phyloP scores from a whole-genome alignment of 1,140 invertebrate species.

The Ditylenchus dipsaci region DNA sequence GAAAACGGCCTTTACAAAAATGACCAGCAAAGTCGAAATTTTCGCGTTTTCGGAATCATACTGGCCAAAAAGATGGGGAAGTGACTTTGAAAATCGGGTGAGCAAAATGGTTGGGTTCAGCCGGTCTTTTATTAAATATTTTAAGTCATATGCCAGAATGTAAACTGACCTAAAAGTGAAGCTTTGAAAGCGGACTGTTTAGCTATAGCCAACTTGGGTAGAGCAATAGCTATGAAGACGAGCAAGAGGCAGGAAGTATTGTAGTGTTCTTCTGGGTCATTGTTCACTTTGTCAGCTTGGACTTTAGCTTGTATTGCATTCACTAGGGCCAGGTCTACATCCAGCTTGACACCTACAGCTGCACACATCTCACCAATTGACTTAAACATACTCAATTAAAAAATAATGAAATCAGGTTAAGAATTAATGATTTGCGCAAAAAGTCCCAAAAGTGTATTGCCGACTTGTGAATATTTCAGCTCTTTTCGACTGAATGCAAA shows the following conservation, averaged over 20 bases:
- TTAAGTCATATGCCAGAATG: background rate
- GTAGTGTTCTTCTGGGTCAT: slow-evolving; percentile 68
- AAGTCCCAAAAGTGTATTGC: too few relatives aligned
- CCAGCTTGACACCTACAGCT: slow-evolving; percentile 82
- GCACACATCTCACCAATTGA: slow-evolving; percentile 93
- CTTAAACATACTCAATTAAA: slow-evolving; percentile 34
- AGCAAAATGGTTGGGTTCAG: background rate
- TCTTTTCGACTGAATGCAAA: too few relatives aligned
- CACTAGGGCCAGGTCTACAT: slow-evolving; percentile 88
- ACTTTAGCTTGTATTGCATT: slow-evolving; percentile 78
- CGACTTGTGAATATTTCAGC: too few relatives aligned
- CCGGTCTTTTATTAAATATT: background rate
- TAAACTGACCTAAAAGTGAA: slow-evolving; percentile 71
- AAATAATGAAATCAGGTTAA: background rate
- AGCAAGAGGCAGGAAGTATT: slow-evolving; percentile 86
- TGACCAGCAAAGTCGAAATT: too few relatives aligned
- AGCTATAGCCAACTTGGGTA: slow-evolving; percentile 86
- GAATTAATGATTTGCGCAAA: background rate
- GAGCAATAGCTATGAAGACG: slow-evolving; percentile 96
- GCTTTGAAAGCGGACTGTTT: slow-evolving; percentile 73
- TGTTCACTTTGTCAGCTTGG: slow-evolving; percentile 63
- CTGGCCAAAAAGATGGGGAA: too few relatives aligned
- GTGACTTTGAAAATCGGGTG: too few relatives aligned
- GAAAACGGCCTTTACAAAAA: too few relatives aligned
- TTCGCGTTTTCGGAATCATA: too few relatives aligned